Base-by-base conservation (phyloP, 2,888 invertebrate species). In the Mythimna lalbum region DNA sequence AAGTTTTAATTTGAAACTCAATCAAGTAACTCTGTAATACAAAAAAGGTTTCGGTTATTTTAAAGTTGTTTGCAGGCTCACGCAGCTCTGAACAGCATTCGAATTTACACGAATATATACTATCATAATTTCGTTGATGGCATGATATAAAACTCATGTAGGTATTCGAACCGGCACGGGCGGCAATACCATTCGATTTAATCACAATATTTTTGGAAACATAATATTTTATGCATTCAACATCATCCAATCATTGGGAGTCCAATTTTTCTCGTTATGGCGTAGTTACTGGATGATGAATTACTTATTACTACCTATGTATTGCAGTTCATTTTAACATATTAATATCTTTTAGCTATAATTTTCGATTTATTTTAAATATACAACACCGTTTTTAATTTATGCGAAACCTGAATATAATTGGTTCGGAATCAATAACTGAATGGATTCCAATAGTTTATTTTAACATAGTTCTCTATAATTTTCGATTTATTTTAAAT, bases 151-250 rank as follows among this genome's bases (percentile, higher is more conserved):
- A 59, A 55, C 47, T 47, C 33, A 36, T 74, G n/a, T n/a, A n/a
- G n/a, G n/a, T 65, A 65, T 56, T 55, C 74, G 74, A 39, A 23
- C n/a, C 55, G 14, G 70, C 57, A 23, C 49, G n/a, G 17, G 27
- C 33, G 31, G 52, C 55, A 60, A 60, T 50, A 27, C 14, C 36
- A 68, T 76, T 60, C 69, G 39, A 60, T 39, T 59, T 73, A 60
- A 67, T 73, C 53, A 60, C n/a, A 68, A 60, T 76, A 76, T 76
- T 73, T 76, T 73, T 56, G 21, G 31, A 27, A 52, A 57, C 50
- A 14, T 63, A 12, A 76, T 59, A 67, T 59, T 53, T 68, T 76
- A 76, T 61, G 23, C 39, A 71, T 60, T 27, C 39, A 33, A 52
- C 19, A 19, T 43, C 49, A 33, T 43, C 55, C 73, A 61, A 47